A percentile compares a stretch with the other conserved stretches of the same genome.
Conservation (phyloP, 2,888 invertebrate species). For the Calameuta filiformis region DNA sequence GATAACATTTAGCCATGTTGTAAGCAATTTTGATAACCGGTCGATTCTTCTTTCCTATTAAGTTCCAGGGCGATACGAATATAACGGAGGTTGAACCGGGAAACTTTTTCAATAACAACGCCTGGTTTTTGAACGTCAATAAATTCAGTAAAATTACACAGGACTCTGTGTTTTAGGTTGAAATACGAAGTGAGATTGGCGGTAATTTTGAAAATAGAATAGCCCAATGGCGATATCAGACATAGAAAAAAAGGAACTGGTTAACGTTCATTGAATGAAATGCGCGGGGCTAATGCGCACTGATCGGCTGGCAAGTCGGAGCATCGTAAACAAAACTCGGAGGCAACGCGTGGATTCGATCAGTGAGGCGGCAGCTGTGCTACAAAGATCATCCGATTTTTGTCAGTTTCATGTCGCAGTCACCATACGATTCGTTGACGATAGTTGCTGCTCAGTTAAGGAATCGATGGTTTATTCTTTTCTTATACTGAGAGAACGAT, state of each 20-base stretch:
- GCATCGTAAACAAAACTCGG: constrained; percentile 56
- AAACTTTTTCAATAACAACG: neutral
- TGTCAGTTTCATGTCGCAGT: constrained; percentile 24
- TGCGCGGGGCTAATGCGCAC: constrained; percentile 37
- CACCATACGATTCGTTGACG: constrained; percentile 8
- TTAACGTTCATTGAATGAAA: neutral
- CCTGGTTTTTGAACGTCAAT: neutral
- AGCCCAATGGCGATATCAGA: neutral
- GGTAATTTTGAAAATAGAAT: neutral
- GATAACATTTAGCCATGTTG: neutral
- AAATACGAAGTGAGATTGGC: neutral
- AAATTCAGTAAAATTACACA: neutral
- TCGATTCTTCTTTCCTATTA: neutral
- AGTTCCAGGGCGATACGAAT: neutral
- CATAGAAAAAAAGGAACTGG: neutral
- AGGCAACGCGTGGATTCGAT: constrained; percentile 51
- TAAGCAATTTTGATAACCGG: neutral
- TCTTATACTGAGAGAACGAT: neutral
- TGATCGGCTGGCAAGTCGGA: neutral
- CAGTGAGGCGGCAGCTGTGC: constrained; percentile 55
- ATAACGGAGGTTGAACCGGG: neutral
- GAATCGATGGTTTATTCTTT: neutral
- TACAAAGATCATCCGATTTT: constrained; percentile 17
- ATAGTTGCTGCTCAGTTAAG: neutral
- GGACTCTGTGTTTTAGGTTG: neutral